Conservation (phyloP, 2,113 vertebrate genomes). For the Proterorhinus semilunaris region DNA sequence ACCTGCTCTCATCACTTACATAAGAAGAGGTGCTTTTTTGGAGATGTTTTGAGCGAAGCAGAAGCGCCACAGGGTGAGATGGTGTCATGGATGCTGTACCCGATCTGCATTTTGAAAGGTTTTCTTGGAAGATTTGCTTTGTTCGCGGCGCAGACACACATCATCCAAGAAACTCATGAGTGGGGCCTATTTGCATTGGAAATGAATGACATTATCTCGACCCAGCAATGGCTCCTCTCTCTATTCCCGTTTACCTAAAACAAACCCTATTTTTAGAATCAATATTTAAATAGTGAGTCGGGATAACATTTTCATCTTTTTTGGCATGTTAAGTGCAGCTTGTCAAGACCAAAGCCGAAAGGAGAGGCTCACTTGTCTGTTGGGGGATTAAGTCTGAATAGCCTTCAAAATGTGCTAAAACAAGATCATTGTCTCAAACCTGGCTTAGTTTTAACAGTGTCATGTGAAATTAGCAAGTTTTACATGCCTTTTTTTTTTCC, state of each 20-base stretch:
- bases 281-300: conserved; percentile 8
- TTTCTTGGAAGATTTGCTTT: conserved; percentile 10
- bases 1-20: conserved; percentile 17
- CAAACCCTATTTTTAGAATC: conserved; percentile 6
- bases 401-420: conserved; percentile 28
- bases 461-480: conserved; percentile 18
- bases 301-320: conserved; percentile 6
- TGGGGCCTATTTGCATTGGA: conserved; percentile 44
- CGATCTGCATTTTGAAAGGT: conserved; percentile 29
- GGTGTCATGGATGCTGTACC: not conserved
- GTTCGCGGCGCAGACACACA: conserved; percentile 9
- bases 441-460: conserved; percentile 40
- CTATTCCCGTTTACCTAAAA: not conserved
- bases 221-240: not conserved
- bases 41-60: not conserved
- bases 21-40: not conserved
- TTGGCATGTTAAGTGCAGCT: conserved; percentile 18
- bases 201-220: conserved; percentile 34
- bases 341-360: conserved; percentile 38
- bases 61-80: conserved; percentile 3
- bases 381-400: conserved; percentile 32
- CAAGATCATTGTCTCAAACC: not conserved
- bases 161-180: conserved; percentile 22
- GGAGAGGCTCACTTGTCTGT: conserved; percentile 33
- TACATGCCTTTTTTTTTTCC: not conserved